Conservation (phyloP, 1,140 invertebrate genomes). For the Asbolus verrucosus region DNA sequence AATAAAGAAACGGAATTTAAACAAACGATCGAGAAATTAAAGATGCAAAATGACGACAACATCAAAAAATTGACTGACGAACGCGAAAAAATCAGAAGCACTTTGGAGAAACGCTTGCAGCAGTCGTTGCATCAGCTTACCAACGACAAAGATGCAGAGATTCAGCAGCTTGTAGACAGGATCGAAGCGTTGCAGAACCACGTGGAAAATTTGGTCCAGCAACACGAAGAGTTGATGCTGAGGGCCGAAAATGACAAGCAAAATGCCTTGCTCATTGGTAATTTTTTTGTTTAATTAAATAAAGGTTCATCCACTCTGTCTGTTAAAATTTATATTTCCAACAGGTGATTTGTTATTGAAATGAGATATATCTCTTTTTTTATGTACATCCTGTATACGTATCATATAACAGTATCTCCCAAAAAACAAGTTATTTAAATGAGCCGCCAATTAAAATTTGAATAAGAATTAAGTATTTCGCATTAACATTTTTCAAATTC, state of each 20-base stretch:
- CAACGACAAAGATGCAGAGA: slow-evolving; percentile 81
- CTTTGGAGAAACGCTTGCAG: slow-evolving; percentile 80
- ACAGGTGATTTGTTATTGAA: too few species aligned
- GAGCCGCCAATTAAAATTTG: neutral
- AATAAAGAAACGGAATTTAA: slow-evolving; percentile 83
- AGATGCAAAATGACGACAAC: slow-evolving; percentile 79
- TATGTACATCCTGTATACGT: too few species aligned
- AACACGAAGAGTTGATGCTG: slow-evolving; percentile 85
- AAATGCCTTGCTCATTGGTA: slow-evolving; percentile 85
- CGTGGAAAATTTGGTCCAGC: slow-evolving; percentile 81
- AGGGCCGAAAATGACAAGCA: slow-evolving; percentile 90
- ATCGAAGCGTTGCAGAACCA: slow-evolving; percentile 80
- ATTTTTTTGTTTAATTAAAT: slow-evolving; percentile 48
- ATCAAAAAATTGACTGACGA: slow-evolving; percentile 83
- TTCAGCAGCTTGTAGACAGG: slow-evolving; percentile 77
- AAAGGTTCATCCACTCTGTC: too few species aligned
- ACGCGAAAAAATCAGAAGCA: slow-evolving; percentile 78
- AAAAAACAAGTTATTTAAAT: neutral
- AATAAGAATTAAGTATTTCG: neutral
- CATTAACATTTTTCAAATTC: slow-evolving; percentile 14
- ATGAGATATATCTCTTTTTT: too few species aligned
- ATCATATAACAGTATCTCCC: neutral
- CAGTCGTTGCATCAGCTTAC: slow-evolving; percentile 77
- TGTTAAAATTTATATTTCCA: too few species aligned
- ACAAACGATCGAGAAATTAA: slow-evolving; percentile 77